Base-by-base conservation (phyloP, 1,140 invertebrate species). In the Teleopsis dalmanni region DNA sequence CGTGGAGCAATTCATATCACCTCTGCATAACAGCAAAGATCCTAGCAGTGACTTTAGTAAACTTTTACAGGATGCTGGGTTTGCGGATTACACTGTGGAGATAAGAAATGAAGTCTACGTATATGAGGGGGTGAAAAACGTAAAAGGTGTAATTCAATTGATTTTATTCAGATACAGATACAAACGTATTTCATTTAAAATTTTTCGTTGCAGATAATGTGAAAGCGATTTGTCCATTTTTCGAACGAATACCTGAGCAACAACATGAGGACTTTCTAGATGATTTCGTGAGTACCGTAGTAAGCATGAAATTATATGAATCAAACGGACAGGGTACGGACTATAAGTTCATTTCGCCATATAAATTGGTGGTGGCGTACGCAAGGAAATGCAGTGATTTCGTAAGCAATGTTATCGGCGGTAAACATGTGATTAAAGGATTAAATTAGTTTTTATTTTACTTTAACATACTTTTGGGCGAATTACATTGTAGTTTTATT, bases 221-320 rank as follows among this genome's bases (percentile, higher is more conserved):
- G 0, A 73, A 73, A 48, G 84, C 87, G 0, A 80, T 90, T 4
- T 88, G 85, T 61, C 87, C 88, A 0, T 90, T 89, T 57, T 58
- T 85, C 34, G 67, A 76, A 4, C 69, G 78, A 21, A 81, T 91
- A 48, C 82, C 86, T 0, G 54, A 72, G 0, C 62, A 77, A 1
- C 50, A 83, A 4, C 78, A 79, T 33, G 73, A 82, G n/a, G 76
- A 81, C 3, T 90, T 82, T 57, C 70, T 80, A 18, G 61, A 76
- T 27, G 80, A 82, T 53, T 79, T 78, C 45, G 48, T 80, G 9
- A 57, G 72, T 0, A 65, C 75, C 29, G 70, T 80, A 0, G 57
- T 62, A 19, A 71, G 73, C 10, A 68, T 79, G 60, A 72, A 75
- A 6, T 60, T 76, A 3, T 62, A 70, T 25, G 53, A 72, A 48